Conservation (phyloP, 2,888 invertebrate species). For the Polyommatus iphigenia region DNA sequence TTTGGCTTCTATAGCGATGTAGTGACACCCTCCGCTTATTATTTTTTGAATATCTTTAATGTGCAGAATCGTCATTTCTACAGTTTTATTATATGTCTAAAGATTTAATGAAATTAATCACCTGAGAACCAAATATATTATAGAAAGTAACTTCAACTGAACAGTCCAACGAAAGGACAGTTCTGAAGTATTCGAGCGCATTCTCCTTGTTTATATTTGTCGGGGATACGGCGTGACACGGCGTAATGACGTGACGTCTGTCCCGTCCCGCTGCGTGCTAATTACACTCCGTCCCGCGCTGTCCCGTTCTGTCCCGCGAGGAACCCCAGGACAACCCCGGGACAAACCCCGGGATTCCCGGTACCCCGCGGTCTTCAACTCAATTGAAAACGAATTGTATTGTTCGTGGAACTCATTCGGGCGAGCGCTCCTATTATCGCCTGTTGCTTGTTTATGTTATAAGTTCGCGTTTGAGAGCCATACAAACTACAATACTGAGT, state of each 20-base stretch:
- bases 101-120: too few relatives aligned
- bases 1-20: too few relatives aligned
- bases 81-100: too few relatives aligned
- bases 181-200: neutral
- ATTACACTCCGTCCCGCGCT: neutral
- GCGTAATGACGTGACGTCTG: neutral
- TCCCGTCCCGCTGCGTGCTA: conserved; percentile 16
- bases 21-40: too few relatives aligned
- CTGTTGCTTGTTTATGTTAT: conserved; percentile 13
- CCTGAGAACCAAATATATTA: too few relatives aligned
- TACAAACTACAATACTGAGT: neutral
- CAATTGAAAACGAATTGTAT: conserved; percentile 13
- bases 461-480: neutral
- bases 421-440: neutral
- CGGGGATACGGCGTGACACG: neutral
- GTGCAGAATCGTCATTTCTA: too few relatives aligned
- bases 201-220: neutral
- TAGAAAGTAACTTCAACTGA: too few relatives aligned
- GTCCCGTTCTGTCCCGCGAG: neutral
- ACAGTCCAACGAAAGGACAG: neutral
- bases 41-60: too few relatives aligned
- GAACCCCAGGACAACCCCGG: neutral
- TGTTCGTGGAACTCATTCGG: neutral
- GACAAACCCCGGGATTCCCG: neutral
- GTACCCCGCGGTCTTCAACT: neutral